A percentile compares a stretch with the other conserved stretches of the same genome.
Evolutionary conservation across 1,140 invertebrate species (phyloP).

Genomic region (Schlechtendalia chinensis): DNA sequence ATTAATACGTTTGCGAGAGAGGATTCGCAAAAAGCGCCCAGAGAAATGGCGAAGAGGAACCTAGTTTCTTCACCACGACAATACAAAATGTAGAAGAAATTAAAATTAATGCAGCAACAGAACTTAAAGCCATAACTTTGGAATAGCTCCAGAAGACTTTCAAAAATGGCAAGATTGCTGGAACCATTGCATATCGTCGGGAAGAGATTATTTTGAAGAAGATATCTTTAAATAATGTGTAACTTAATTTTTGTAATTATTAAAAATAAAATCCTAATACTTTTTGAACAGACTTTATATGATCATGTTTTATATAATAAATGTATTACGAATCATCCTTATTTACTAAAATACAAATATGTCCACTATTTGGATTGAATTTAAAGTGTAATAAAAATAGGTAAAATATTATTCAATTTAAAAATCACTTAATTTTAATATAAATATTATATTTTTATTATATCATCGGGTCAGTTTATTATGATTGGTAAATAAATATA

Average conservation of each 20-base stretch:
- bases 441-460: too few species aligned
- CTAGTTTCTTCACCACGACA: conserved; percentile 55
- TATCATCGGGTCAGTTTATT: too few species aligned
- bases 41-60: not conserved
- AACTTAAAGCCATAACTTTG: conserved; percentile 51
- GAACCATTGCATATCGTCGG: conserved; percentile 12
- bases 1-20: conserved; percentile 3
- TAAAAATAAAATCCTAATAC: not conserved
- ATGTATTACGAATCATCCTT: too few species aligned
- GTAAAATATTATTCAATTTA: too few species aligned
- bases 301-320: too few species aligned
- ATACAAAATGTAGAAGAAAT: conserved; percentile 49
- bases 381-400: too few species aligned
- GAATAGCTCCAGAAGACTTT: conserved; percentile 51
- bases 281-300: too few species aligned
- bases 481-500: too few species aligned
- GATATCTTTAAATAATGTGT: conserved; percentile 9
- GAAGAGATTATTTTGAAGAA: conserved; percentile 29
- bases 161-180: not conserved
- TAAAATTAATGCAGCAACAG: not conserved
- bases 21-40: not conserved
- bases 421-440: too few species aligned
- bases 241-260: too few species aligned
- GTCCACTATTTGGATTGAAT: too few species aligned
- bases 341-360: too few species aligned